Conservation (phyloP, 2,888 invertebrate genomes). For the Erpobdella octoculata region DNA sequence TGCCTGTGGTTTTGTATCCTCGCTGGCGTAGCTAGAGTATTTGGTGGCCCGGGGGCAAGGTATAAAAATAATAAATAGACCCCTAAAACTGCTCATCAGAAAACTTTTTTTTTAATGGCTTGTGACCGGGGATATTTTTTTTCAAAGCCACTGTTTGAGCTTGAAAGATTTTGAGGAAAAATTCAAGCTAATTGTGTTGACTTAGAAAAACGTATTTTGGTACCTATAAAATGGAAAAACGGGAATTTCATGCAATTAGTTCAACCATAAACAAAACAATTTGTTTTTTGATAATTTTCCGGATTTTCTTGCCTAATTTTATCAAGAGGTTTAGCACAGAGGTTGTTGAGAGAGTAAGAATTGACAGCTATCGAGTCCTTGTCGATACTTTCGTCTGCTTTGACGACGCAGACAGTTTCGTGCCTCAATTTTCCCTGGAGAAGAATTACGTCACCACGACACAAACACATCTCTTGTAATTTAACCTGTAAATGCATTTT, state of each 20-base stretch:
- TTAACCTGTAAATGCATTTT: no score
- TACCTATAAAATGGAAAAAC: neutral
- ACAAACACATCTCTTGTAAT: slow-evolving; percentile 10
- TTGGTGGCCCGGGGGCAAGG: no score
- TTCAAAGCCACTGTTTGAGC: no score
- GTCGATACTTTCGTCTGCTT: slow-evolving; percentile 5
- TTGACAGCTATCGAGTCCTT: neutral
- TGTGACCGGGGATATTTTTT: no score
- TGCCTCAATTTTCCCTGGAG: slow-evolving; percentile 12
- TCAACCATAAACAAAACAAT: neutral
- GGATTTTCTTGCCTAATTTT: slow-evolving; percentile 4
- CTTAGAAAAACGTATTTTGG: no score
- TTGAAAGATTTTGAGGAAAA: no score
- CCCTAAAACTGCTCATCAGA: no score
- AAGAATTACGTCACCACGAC: slow-evolving; percentile 10
- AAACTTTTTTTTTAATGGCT: no score
- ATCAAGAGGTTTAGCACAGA: slow-evolving; percentile 15
- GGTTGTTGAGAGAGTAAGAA: slow-evolving; percentile 11
- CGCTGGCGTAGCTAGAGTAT: no score
- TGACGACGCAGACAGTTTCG: slow-evolving; percentile 16
- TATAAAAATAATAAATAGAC: no score
- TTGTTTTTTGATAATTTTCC: neutral
- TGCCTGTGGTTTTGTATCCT: no score
- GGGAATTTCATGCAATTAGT: neutral
- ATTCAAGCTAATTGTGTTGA: no score